phyloP scores from a whole-genome alignment of 2,113 vertebrate genomes.

The Nansenia antarctica region DNA sequence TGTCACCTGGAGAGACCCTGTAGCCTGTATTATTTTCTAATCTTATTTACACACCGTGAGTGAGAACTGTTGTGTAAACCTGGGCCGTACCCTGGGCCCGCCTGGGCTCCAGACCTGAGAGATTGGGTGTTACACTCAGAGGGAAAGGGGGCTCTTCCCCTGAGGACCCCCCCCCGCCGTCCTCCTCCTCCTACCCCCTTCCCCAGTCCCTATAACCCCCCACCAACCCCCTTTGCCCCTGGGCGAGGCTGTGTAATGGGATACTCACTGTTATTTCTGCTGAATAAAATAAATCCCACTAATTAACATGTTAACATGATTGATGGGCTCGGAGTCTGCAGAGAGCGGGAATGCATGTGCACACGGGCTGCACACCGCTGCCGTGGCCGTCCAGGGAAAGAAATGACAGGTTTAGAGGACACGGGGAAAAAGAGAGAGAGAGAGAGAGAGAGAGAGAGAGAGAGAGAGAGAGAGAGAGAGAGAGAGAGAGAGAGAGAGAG shows the following conservation, averaged over 20 bases:
- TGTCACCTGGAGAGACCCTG: conserved; percentile 51
- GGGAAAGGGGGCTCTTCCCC: conserved; percentile 56
- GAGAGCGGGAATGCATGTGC: conserved; percentile 72
- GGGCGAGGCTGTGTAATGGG: conserved; percentile 88
- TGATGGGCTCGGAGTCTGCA: conserved; percentile 86
- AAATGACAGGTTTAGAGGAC: conserved; percentile 21
- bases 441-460: background rate
- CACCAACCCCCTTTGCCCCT: conserved; percentile 50
- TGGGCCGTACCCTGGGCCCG: conserved; percentile 32
- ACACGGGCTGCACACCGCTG: conserved; percentile 54
- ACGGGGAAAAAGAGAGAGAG: background rate
- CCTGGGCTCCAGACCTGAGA: conserved; percentile 32
- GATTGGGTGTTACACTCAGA: conserved; percentile 55
- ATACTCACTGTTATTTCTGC: conserved; percentile 83
- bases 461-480: background rate
- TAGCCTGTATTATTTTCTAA: conserved; percentile 51
- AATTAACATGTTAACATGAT: conserved; percentile 98
- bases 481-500: background rate
- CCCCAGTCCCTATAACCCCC: conserved; percentile 63
- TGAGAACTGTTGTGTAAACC: conserved; percentile 56
- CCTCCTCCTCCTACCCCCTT: conserved; percentile 69
- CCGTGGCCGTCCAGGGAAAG: background rate
- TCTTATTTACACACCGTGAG: conserved; percentile 57
- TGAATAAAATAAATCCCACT: conserved; percentile 89
- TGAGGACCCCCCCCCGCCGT: conserved; percentile 74